Evolutionary conservation across 2,888 invertebrate genomes (phyloP), one percentile per base, ranked within the genome.

Genomic region (Erebia palarica): DNA sequence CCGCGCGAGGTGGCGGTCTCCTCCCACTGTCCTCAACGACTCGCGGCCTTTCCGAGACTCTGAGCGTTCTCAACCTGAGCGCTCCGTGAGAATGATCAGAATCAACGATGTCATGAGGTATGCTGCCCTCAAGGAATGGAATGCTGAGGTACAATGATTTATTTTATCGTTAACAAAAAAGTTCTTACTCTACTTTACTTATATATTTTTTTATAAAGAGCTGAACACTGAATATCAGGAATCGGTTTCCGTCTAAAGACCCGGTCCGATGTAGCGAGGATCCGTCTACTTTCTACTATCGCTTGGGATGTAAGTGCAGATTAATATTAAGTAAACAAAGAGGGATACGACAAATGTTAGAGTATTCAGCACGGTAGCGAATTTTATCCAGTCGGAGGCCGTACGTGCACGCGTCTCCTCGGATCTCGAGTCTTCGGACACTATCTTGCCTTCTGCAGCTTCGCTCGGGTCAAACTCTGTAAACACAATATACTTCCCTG

Each of bases 1-100:
- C 69, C 90, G 93, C 47, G 87, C 84, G 51, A 82, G 84, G 14
- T 94, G 94, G 93, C 87, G 90, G 1, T 81, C 89, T 71, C 83
- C 91, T 69, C 92, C 93, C 64, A 93, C 92, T 1, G 85, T 93
- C 59, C 86, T 93, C 27, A 92, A 94, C 74, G 91, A 87, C 18
- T 85, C 89, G 5, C 78, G 79, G 64, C 77, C 77, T 11, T 93
- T 94, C 75, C 82, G 74, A 49, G 86, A 88, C 72, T 75, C 78
- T 1, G 78, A 75, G 44, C 69, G 74, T 63, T 77, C 81, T 18
- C 68, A 47, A 7, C 81, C 85, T n/a, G 36, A 74, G 4, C 86
- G 86, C 55, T 77, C 80, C n/a, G 78, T 85, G 16, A 84, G 86
- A 55, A 92, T 91, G 90, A 89, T 92, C 65, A 84, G 90, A 67